phyloP scores from a whole-genome alignment of 2,888 invertebrate genomes.

The Perizoma flavofasciatum region DNA sequence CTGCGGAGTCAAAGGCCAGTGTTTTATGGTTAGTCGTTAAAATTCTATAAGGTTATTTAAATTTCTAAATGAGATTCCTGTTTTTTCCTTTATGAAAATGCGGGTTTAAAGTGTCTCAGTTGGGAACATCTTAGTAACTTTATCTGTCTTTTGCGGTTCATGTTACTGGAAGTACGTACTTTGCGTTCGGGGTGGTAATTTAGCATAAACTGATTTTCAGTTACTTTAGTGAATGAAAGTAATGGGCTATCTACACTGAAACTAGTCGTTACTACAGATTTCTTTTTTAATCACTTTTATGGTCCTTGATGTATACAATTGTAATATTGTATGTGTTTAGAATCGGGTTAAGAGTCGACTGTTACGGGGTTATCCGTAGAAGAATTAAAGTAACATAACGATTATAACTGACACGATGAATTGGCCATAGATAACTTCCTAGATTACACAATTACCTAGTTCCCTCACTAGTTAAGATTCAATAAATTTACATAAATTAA shows the following conservation, averaged over 20 bases:
- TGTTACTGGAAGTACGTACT: slow-evolving; percentile 26
- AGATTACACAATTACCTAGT: no score
- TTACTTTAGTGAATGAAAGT: slow-evolving; percentile 19
- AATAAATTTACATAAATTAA: no score
- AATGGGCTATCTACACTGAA: slow-evolving; percentile 11
- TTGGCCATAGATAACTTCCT: no score
- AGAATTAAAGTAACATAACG: no score
- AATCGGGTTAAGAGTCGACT: no score
- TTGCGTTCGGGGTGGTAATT: slow-evolving; percentile 25
- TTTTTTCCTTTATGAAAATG: slow-evolving; percentile 49
- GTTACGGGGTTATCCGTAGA: no score
- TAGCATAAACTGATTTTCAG: slow-evolving; percentile 29
- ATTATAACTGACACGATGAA: no score
- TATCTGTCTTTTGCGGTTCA: slow-evolving; percentile 40
- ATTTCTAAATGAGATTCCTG: slow-evolving; percentile 48
- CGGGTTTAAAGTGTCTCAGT: slow-evolving; percentile 42
- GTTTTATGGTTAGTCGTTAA: slow-evolving; percentile 58
- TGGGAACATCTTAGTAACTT: slow-evolving; percentile 43
- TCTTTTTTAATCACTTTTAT: no score
- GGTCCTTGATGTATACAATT: no score
- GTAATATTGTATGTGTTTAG: no score
- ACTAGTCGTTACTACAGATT: no score
- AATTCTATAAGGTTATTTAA: slow-evolving; percentile 58
- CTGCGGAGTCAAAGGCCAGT: slow-evolving; percentile 51
- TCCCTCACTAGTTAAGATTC: no score